Percentiles rank a stretch among this genome's conserved stretches.
These are phyloP conservation scores for Cydia pomonella DNA, from an alignment of 1,140 invertebrate genomes.

Conservation along the genomic window DNA sequence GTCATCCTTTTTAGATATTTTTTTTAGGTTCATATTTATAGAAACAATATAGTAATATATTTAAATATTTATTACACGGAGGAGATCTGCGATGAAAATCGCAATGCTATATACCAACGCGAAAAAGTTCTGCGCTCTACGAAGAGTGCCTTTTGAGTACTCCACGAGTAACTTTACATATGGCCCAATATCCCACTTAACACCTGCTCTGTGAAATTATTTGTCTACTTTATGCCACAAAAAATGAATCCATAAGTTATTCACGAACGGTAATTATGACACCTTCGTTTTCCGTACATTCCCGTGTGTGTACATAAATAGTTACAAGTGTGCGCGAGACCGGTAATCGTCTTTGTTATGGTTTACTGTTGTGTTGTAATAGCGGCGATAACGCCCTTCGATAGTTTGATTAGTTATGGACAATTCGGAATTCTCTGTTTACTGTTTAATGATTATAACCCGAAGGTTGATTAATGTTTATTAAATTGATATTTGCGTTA, in stretches of 20 bases:
- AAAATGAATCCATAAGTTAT: not conserved
- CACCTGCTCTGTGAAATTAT: not conserved
- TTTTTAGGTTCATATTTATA: too few relatives aligned
- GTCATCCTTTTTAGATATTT: too few relatives aligned
- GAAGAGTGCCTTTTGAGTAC: too few relatives aligned
- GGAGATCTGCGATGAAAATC: too few relatives aligned
- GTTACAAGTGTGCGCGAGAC: constrained; percentile 41
- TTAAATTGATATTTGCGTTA: not conserved
- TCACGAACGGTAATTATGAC: constrained; percentile 2
- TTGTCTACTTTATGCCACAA: not conserved
- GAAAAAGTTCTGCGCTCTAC: too few relatives aligned
- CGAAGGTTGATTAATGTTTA: not conserved
- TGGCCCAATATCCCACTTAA: not conserved
- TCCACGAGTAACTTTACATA: not conserved
- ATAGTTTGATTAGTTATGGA: constrained; percentile 12
- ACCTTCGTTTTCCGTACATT: constrained; percentile 18
- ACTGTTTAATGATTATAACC: not conserved
- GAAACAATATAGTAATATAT: too few relatives aligned
- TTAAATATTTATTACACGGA: too few relatives aligned
- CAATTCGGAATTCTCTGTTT: constrained; percentile 11
- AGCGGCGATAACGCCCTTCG: constrained; percentile 38
- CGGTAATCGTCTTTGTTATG: constrained; percentile 43
- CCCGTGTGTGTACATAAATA: constrained; percentile 45
- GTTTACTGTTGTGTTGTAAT: constrained; percentile 43
- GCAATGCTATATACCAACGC: too few relatives aligned